Evolutionary conservation across 2,888 invertebrate genomes (phyloP).

Genomic region (Tinea trinotella): DNA sequence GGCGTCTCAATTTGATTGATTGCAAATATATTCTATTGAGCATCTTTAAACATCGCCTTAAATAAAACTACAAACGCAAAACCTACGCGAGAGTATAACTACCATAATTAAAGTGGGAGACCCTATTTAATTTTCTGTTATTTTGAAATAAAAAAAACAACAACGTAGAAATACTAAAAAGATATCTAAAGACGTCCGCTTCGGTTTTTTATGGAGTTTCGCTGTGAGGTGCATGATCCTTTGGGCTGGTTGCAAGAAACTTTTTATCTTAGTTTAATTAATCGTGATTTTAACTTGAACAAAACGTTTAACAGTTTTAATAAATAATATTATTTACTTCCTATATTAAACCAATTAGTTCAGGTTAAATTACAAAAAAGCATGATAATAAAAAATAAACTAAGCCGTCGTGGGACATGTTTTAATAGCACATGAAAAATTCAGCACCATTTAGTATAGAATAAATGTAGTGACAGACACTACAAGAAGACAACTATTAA

Average conservation of each 20-base stretch:
- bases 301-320: too few species aligned
- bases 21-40: not conserved
- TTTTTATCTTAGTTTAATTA: not conserved
- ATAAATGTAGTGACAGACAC: too few species aligned
- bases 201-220: slow-evolving; percentile 14
- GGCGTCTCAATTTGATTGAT: too few species aligned
- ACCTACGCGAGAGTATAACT: slow-evolving; percentile 17
- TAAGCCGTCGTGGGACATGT: too few species aligned
- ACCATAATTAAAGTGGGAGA: slow-evolving; percentile 19
- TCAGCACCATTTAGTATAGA: too few species aligned
- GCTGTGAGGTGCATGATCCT: slow-evolving; percentile 10
- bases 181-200: slow-evolving; percentile 18
- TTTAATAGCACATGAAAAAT: too few species aligned
- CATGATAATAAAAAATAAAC: too few species aligned
- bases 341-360: too few species aligned
- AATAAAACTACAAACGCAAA: slow-evolving; percentile 12
- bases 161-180: slow-evolving; percentile 7
- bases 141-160: slow-evolving; percentile 20
- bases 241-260: not conserved
- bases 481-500: too few species aligned
- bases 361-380: too few species aligned
- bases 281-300: too few species aligned
- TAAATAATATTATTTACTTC: too few species aligned
- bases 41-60: slow-evolving; percentile 7
- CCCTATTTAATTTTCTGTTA: slow-evolving; percentile 21